Percentiles rank a stretch among this genome's conserved stretches.
Evolutionary conservation across 2,797 vertebrate species (phyloP).

Genomic region (Huso huso): DNA sequence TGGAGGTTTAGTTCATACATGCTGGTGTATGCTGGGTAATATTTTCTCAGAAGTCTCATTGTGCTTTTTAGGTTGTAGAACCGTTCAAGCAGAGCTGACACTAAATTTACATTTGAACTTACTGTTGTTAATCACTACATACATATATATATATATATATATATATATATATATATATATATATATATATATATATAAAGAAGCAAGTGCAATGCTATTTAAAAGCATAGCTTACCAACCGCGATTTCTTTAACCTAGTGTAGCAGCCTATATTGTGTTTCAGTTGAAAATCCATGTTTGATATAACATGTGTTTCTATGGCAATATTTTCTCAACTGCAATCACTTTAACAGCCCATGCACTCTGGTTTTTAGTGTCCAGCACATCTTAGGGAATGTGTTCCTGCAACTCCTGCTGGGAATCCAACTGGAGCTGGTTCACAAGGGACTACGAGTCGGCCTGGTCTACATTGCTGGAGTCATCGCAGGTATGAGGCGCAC

Average conservation of each 20-base stretch:
- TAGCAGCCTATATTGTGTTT: too few species aligned
- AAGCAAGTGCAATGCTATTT: too few species aligned
- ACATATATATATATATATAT: too few species aligned
- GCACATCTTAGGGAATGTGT: slow-evolving; percentile 78
- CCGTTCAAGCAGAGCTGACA: neutral
- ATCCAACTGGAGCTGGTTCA: slow-evolving; percentile 85
- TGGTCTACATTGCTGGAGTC: slow-evolving; percentile 80
- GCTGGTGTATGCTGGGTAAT: slow-evolving; percentile 85
- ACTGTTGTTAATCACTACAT: too few species aligned
- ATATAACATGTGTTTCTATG: neutral
- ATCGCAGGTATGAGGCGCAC: slow-evolving; percentile 60
- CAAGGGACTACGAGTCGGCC: slow-evolving; percentile 82
- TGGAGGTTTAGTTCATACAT: slow-evolving; percentile 89
- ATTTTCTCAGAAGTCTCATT: neutral
- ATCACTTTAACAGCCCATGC: neutral
- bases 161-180: too few species aligned
- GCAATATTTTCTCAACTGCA: neutral
- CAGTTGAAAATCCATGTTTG: neutral
- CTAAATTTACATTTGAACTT: neutral
- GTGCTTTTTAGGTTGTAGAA: neutral
- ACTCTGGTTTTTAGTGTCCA: slow-evolving; percentile 59
- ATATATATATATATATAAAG: too few species aligned
- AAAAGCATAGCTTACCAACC: neutral
- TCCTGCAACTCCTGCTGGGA: slow-evolving; percentile 77
- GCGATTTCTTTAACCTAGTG: too few species aligned